These are phyloP conservation scores for Shinisaurus crocodilurus DNA, from an alignment of 2,113 vertebrate species.

Conservation along the genomic window DNA sequence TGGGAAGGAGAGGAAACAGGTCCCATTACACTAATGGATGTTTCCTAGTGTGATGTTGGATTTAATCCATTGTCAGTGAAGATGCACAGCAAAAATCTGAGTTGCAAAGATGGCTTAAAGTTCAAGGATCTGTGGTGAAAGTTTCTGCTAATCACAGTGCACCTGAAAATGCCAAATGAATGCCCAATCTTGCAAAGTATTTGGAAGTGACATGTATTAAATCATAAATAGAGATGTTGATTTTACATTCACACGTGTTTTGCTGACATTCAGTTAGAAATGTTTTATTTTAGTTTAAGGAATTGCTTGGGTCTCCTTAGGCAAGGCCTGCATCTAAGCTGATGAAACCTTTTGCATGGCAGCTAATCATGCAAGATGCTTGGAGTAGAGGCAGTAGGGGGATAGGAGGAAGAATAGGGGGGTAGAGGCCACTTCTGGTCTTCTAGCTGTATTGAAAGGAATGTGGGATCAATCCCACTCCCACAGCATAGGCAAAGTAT, in stretches of 20 bases:
- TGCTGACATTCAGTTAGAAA: background rate
- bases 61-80: background rate
- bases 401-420: background rate
- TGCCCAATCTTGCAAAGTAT: background rate
- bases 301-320: background rate
- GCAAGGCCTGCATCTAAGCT: background rate
- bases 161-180: background rate
- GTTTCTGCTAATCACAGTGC: background rate
- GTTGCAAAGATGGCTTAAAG: background rate
- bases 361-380: background rate
- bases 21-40: no score
- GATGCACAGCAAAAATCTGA: background rate
- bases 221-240: background rate
- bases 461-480: background rate
- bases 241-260: background rate
- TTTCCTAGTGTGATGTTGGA: no score
- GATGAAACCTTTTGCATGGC: background rate
- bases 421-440: no score
- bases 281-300: background rate
- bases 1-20: no score
- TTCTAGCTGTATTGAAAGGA: background rate
- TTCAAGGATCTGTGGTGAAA: background rate
- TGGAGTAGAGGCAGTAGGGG: background rate
- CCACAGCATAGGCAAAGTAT: background rate
- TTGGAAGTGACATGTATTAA: background rate